Evolutionary conservation across 2,113 vertebrate species (phyloP), one percentile per base, ranked within the genome.

Genomic region (Astur gentilis): DNA sequence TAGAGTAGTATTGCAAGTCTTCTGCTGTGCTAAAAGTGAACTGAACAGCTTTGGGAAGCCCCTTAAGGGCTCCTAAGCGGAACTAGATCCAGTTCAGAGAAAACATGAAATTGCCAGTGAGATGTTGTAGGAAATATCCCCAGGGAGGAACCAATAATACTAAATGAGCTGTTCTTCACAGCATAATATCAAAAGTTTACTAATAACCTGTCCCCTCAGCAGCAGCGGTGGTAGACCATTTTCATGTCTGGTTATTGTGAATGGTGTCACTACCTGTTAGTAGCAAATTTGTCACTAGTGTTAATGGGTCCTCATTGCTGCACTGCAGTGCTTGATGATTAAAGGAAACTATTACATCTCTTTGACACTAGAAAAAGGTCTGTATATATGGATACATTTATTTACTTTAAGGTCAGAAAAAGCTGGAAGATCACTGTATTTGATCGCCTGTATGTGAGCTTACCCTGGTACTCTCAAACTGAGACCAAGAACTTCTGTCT

Each of bases 21-120:
- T 57, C 45, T 52, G 67, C 17, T 0, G 0, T 42, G n/a, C n/a
- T 50, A 2, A 11, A 55, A 40, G n/a, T 32, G 47, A 92, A 20
- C 25, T 20, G 26, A 36, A 26, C 26, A 64, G 36, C 40, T 87
- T 69, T 67, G 52, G 38, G 44, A 67, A 84, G 47, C 20, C 25
- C 52, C 32, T 11, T 6, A 57, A 69, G 47, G 57, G 52, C 34
- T 91, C 50, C 67, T 40, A 7, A 57, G 36, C n/a, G 60, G 60
- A 90, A 31, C 14, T 47, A 55, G 54, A 55, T 57, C 18, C 40
- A 29, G 21, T 57, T 69, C 20, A 22, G 47, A 54, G 47, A 60
- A 55, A 5, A 62, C 3, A 3, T 69, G 52, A 71, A 50, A 70
- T 47, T 73, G 42, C 45, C 50, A 29, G 7, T 27, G 34, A 79